These are phyloP conservation scores for Cyclina sinensis DNA, from an alignment of 1,140 invertebrate genomes.

Conservation along the genomic window DNA sequence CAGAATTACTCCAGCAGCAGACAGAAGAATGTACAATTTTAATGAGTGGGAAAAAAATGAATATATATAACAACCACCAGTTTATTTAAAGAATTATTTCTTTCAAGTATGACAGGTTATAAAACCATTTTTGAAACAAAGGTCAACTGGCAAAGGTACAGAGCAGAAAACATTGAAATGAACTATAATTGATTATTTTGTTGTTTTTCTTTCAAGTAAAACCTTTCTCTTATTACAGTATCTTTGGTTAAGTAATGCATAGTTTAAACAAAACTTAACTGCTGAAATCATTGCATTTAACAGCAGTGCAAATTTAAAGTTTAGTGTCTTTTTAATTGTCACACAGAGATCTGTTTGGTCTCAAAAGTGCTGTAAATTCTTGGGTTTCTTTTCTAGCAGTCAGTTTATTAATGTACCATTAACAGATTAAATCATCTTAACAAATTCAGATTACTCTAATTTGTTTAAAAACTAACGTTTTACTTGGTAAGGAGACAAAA, in stretches of 20 bases:
- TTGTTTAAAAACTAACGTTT: no score
- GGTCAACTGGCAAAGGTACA: neutral
- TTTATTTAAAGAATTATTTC: neutral
- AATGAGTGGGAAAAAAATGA: neutral
- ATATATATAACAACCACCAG: constrained; percentile 10
- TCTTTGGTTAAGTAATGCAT: constrained; percentile 40
- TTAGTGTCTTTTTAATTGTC: no score
- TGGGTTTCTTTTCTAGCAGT: no score
- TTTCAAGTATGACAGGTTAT: no score
- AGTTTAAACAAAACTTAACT: constrained; percentile 30
- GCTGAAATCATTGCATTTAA: neutral
- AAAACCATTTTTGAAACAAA: no score
- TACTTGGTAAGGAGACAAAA: no score
- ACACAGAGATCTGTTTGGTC: no score
- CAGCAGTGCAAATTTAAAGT: no score
- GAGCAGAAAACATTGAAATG: constrained; percentile 46
- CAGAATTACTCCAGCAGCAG: neutral
- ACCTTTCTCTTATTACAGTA: constrained; percentile 4
- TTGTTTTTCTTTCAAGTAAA: neutral
- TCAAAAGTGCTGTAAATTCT: no score
- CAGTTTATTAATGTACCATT: no score
- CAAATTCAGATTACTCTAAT: no score
- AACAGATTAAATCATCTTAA: no score
- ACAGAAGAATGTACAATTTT: neutral
- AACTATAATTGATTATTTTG: constrained; percentile 23